phyloP scores from a whole-genome alignment of 2,888 invertebrate species.

The Erebia aethiops region DNA sequence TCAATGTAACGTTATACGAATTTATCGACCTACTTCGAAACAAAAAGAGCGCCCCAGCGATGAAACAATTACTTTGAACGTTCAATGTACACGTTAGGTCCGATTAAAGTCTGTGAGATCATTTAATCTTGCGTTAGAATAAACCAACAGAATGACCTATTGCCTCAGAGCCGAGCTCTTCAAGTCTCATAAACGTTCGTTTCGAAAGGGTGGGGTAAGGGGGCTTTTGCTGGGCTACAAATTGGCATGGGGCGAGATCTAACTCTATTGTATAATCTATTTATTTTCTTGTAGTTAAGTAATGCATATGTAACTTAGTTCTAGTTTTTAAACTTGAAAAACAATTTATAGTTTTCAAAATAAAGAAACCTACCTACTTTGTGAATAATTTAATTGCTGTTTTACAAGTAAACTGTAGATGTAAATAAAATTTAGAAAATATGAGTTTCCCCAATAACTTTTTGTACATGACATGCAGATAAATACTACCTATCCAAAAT shows the following conservation, averaged over 20 bases:
- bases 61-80: conserved; percentile 21
- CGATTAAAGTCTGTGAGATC: conserved; percentile 30
- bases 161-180: conserved; percentile 51
- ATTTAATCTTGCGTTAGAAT: conserved; percentile 43
- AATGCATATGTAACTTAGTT: no score
- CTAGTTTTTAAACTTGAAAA: not conserved
- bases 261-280: conserved; percentile 23
- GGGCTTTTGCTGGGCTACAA: conserved; percentile 50
- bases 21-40: conserved; percentile 37
- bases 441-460: no score
- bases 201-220: conserved; percentile 53
- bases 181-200: conserved; percentile 57
- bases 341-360: not conserved
- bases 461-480: no score
- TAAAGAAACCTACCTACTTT: no score
- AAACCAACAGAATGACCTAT: conserved; percentile 55
- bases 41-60: conserved; percentile 27
- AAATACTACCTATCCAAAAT: no score
- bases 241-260: conserved; percentile 45
- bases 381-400: no score
- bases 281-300: conserved; percentile 20
- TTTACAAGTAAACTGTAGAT: no score
- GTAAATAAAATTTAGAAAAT: no score
- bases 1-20: conserved; percentile 41
- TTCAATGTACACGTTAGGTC: conserved; percentile 13